A percentile compares a stretch with the other conserved stretches of the same genome.
phyloP scores from a whole-genome alignment of 2,888 invertebrate genomes.

The Andrena bicolor region DNA sequence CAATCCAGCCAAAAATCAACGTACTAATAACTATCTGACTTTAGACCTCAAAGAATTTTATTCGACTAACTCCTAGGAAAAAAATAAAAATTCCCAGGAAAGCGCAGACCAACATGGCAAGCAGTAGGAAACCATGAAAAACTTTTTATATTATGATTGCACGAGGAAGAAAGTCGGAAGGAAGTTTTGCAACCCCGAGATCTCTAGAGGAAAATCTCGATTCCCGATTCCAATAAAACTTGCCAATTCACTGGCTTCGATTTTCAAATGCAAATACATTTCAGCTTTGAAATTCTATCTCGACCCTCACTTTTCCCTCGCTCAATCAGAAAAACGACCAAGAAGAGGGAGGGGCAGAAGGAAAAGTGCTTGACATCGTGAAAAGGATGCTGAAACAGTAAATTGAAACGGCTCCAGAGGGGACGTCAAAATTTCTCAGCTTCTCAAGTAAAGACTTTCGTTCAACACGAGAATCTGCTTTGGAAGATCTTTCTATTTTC shows the following conservation, averaged over 20 bases:
- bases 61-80: background rate
- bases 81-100: background rate
- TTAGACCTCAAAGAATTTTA: background rate
- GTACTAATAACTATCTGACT: background rate
- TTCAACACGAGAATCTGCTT: background rate
- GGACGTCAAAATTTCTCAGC: background rate
- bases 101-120: background rate
- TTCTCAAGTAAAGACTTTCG: background rate
- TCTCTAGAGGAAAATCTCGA: background rate
- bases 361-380: background rate
- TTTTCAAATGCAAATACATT: conserved; percentile 21
- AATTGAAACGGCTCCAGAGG: background rate
- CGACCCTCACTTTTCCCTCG: background rate
- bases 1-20: background rate
- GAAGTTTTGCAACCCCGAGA: background rate
- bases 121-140: background rate
- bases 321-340: background rate
- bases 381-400: background rate
- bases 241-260: conserved; percentile 1
- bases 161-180: background rate
- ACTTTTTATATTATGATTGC: background rate
- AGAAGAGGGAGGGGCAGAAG: background rate
- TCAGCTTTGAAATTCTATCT: background rate
- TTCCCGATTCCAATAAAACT: conserved; percentile 10
- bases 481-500: background rate